Base-by-base conservation (phyloP, 2,113 vertebrate genomes). In the Climacteris rufus region DNA sequence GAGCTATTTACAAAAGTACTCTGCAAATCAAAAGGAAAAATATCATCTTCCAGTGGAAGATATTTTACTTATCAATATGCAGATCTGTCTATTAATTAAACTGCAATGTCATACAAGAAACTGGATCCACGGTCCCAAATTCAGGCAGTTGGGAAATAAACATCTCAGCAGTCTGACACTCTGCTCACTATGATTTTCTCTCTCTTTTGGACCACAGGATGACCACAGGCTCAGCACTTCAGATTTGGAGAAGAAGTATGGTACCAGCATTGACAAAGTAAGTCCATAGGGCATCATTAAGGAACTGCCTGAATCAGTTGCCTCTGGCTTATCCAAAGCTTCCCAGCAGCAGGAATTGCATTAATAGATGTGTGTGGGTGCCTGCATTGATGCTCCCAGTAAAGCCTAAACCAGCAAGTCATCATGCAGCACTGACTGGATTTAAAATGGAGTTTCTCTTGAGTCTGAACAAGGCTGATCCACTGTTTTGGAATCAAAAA, bases 241-340 rank as follows among this genome's bases (percentile, higher is more conserved):
- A 8, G 98, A 98, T 25, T 49, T 98, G 85, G 98, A 98, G 90
- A 93, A 92, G 42, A 98, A 98, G 83, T 98, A 98, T 2, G 95
- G 97, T 1, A 98, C 98, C 18, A 96, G 74, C 87, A 90, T 97
- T 15, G 56, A 47, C 68, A 97, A 76, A 91, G 98, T 98, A 97
- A 98, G 98, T 98, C 49, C 59, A 3, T 0, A 23, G 56, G 74
- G 86, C 15, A 39, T 52, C 60, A 11, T 10, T 47, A 20, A 71
- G 71, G 37, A 61, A 1, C 31, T 20, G 49, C 35, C 50, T 9
- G 11, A 24, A 3, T 60, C 52, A 8, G 23, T 3, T 15, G 30
- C 59, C 70, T 70, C 60, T 65, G 87, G 47, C 49, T 53, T 49
- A 42, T 15, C 40, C 74, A 76, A 35, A 69, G 81, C 80, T 82